Conservation (phyloP, 2,797 vertebrate species). For the Lagorchestes hirsutus region DNA sequence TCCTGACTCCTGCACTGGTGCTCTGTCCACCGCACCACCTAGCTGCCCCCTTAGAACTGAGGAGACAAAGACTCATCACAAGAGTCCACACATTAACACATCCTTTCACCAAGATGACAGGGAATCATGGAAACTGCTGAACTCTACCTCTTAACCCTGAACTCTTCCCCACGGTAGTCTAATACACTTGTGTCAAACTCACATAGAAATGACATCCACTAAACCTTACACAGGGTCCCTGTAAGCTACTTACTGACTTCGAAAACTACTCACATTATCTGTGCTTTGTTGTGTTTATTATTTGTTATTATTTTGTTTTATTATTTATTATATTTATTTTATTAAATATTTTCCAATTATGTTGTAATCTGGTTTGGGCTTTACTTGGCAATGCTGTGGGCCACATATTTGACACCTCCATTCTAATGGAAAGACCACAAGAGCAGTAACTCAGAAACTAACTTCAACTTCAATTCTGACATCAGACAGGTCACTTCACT, state of each 20-base stretch:
- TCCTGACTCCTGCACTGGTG: too few species aligned
- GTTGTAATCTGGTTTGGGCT: neutral
- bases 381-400: slow-evolving; percentile 1
- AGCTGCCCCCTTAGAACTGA: neutral
- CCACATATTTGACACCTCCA: neutral
- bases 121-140: neutral
- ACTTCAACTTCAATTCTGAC: neutral
- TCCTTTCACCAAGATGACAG: neutral
- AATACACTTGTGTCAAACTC: neutral
- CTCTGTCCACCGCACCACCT: too few species aligned
- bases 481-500: neutral
- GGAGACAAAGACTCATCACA: neutral
- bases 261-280: neutral
- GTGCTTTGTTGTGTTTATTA: neutral
- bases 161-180: neutral
- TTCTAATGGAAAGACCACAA: neutral
- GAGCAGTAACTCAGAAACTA: neutral
- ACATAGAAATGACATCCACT: neutral
- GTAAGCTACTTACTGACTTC: neutral
- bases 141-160: neutral
- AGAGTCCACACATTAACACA: neutral
- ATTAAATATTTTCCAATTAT: neutral
- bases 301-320: neutral
- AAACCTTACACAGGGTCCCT: neutral
- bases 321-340: neutral